phyloP scores from a whole-genome alignment of 1,140 invertebrate species.

The Drosophila carrolli region DNA sequence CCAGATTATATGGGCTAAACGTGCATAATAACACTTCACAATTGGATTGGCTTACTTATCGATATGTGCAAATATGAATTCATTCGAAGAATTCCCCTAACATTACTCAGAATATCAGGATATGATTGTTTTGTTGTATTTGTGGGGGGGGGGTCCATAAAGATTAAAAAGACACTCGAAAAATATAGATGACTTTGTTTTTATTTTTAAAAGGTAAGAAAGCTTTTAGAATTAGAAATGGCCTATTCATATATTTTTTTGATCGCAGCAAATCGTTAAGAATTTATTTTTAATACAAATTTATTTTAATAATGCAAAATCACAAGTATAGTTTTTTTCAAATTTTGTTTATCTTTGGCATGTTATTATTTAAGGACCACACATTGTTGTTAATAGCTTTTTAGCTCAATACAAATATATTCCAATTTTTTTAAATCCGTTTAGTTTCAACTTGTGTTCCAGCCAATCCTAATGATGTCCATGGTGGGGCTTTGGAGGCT shows the following conservation, averaged over 20 bases:
- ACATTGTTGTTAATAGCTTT: neutral
- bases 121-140: neutral
- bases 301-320: neutral
- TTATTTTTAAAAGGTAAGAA: neutral
- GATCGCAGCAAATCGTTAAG: too few relatives aligned
- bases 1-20: neutral
- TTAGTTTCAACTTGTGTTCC: neutral
- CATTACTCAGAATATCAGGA: neutral
- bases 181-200: neutral
- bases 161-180: neutral
- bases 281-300: too few relatives aligned
- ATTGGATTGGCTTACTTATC: neutral
- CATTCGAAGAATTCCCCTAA: neutral
- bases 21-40: neutral
- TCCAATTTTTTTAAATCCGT: neutral
- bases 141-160: neutral
- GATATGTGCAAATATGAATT: neutral
- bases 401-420: neutral
- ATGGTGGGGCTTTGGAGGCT: slow-evolving; percentile 18
- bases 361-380: neutral
- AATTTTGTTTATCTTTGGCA: neutral
- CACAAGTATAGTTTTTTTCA: neutral
- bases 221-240: too few relatives aligned
- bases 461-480: slow-evolving; percentile 11
- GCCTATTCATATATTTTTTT: too few relatives aligned